Evolutionary conservation across 2,113 vertebrate genomes (phyloP).

Genomic region (Thymallus thymallus): DNA sequence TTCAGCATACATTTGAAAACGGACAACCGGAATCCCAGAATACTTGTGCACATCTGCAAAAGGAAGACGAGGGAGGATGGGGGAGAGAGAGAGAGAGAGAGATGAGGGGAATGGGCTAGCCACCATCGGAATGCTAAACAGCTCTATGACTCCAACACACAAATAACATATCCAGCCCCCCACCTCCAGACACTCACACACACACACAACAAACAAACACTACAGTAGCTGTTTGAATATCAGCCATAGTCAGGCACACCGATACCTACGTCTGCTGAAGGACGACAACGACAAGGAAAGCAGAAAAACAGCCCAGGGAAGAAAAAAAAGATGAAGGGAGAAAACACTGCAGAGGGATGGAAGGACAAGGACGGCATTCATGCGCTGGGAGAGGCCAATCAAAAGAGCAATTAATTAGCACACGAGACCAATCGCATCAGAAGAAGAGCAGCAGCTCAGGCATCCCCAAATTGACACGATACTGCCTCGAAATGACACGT

Average conservation of each 20-base stretch:
- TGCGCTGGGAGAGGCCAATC: conserved; percentile 46
- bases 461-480: background rate
- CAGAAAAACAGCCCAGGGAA: conserved; percentile 24
- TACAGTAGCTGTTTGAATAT: conserved; percentile 12
- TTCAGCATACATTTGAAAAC: background rate
- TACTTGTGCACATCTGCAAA: conserved; percentile 1
- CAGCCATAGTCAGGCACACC: conserved; percentile 1
- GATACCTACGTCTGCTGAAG: background rate
- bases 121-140: background rate
- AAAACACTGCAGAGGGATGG: conserved; percentile 29
- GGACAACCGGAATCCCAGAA: background rate
- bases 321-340: conserved; percentile 11
- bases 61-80: background rate
- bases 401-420: conserved; percentile 65
- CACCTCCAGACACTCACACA: background rate
- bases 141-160: background rate
- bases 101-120: background rate
- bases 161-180: background rate
- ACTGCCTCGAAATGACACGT: background rate
- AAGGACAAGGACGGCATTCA: conserved; percentile 67
- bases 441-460: conserved; percentile 18
- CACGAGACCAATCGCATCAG: conserved; percentile 45
- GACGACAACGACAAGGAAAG: conserved; percentile 10
- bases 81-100: background rate
- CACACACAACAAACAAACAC: background rate